These are phyloP conservation scores for Pogonomyrmex barbatus DNA, from an alignment of 1,140 invertebrate species.

Conservation along the genomic window DNA sequence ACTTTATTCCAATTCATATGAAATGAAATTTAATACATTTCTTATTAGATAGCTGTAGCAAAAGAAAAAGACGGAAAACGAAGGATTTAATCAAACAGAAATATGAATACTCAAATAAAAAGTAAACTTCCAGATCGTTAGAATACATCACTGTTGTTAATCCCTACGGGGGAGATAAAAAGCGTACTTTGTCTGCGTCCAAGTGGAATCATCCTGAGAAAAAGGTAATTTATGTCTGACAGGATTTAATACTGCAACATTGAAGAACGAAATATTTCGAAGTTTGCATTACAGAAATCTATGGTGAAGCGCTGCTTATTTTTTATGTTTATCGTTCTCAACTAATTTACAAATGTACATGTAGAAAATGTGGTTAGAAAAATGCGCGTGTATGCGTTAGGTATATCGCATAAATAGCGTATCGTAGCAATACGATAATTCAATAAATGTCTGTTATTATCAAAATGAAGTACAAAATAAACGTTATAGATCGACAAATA, in stretches of 20 bases:
- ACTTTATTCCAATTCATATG: background rate
- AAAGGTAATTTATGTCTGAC: slow-evolving; percentile 56
- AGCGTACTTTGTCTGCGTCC: slow-evolving; percentile 38
- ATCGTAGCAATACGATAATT: background rate
- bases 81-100: slow-evolving; percentile 47
- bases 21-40: slow-evolving; percentile 9
- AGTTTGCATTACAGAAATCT: slow-evolving; percentile 6
- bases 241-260: slow-evolving; percentile 39
- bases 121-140: slow-evolving; percentile 37
- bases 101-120: slow-evolving; percentile 29
- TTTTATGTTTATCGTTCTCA: background rate
- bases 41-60: background rate
- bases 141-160: slow-evolving; percentile 39
- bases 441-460: slow-evolving; percentile 31
- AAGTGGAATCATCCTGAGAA: slow-evolving; percentile 43
- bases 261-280: slow-evolving; percentile 29
- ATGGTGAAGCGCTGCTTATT: background rate
- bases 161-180: slow-evolving; percentile 40
- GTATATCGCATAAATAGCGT: background rate
- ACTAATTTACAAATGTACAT: background rate
- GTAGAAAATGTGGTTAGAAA: background rate
- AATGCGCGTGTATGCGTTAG: background rate
- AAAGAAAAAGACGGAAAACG: background rate
- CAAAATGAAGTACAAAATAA: slow-evolving; percentile 32
- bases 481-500: slow-evolving; percentile 23